Evolutionary conservation across 53 echinoderm and acorn worm genomes (phyloP), one percentile per base, ranked within the genome.

Genomic region (Luidia sarsii): DNA sequence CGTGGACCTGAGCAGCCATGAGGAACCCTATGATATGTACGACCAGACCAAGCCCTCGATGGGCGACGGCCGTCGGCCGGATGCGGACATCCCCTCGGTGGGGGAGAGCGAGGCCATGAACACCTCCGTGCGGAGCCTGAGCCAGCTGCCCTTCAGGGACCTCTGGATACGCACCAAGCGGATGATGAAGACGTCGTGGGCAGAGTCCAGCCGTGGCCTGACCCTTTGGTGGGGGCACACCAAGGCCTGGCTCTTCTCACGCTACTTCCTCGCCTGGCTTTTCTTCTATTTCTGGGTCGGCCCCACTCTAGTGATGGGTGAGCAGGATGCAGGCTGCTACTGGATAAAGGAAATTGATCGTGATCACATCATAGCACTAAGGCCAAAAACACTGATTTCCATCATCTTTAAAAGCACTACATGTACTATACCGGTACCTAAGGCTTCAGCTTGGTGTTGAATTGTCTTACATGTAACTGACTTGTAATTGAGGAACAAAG

Each of bases 191-290:
- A 25, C 33, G 3, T 34, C 68, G 20, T 86, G 86, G 86, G 48
- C 55, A 18, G 48, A 34, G 37, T 53, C 80, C 18, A 33, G 48
- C 7, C n/a, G 23, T 34, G 70, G 71, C 25, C 9, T 29, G 18
- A 6, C 20, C 41, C 41, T 29, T 2, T 57, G 56, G 56, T 50
- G 32, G 14, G 19, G 22, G 49, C 33, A 60, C 35, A 49, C 62
- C 3, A 80, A 68, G 37, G 70, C 39, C 1, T 86, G 86, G 86
- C 33, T 86, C 33, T 67, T 80, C 48, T 86, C 86, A 10, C 39
- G 68, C 30, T 86, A 68, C 49, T 86, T 86, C 50, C 49, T 80
- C 29, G 68, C 60, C 1, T 86, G 86, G 86, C 50, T 86, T 13
- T 43, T 80, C 36, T 80, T 74, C 2, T 70, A 70, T 48, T 59